Evolutionary conservation across 92 coral and sea anemone species (phyloP), one percentile per base, ranked within the genome.

Genomic region (Epizoanthus ramosus): DNA sequence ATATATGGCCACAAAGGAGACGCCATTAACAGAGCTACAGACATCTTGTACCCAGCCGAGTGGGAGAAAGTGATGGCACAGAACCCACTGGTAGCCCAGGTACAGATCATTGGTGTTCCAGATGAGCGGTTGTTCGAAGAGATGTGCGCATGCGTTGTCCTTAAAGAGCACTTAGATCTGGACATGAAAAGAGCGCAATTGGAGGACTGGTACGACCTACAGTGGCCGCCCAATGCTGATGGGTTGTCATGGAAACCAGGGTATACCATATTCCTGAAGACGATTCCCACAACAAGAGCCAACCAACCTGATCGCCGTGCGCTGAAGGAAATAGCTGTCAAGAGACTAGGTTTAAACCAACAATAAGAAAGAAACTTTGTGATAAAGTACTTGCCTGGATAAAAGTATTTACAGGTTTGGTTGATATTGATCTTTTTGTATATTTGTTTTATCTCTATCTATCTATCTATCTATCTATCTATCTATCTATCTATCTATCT

Each of bases 41-140:
- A 68, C 14, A 60, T 80, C 6, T 60, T 83, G 19, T 59, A 72
- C 45, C 91, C 91, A 5, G 72, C 57, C 3, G 91, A 84, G 39
- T 39, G 80, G 47, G 91, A 88, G 77, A 60, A 53, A n/a, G 85
- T 84, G 6, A 54, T 88, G 53, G 47, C 57, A 12, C 63, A 67
- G 50, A 63, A 88, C 74, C 87, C 86, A 19, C 56, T 79, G 57
- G 84, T 88, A 16, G 79, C 88, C 3, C 39, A 77, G n/a, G 85
- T 84, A n/a, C 57, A 80, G 47, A 76, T 80, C 19, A 82, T 88
- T 54, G 91, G 91, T 73, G 85, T 88, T n/a, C 91, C 91, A 63
- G 91, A 88, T 65, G 65, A 85, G 57, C 88, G 88, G 86, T 70
- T 88, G 23, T 70, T 72, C 58, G 91, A 88, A 71, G 84, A 83